Base-by-base conservation (phyloP, 2,797 vertebrate genomes). In the Cynodonichthys magdalenae region DNA sequence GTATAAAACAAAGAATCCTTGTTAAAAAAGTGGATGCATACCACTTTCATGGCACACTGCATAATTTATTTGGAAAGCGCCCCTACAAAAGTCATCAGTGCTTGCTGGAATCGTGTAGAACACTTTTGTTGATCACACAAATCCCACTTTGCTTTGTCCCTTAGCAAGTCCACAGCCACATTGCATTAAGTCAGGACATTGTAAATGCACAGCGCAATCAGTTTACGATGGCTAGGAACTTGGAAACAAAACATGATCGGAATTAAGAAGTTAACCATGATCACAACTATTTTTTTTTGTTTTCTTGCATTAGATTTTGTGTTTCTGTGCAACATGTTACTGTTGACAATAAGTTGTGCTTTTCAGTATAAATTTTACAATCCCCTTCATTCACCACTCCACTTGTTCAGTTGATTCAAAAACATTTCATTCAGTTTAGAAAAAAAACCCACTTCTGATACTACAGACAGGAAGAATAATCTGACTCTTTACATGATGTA, bases 1-100 rank as follows among this genome's bases (percentile, higher is more conserved):
- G 84, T 87, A 88, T 92, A 88, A 92, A 94, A 93, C 89, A 87
- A 91, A 83, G 87, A 89, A 79, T 89, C 85, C 90, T 92, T 92
- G 90, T 91, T 89, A 90, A 92, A 85, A n/a, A 92, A 85, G 59
- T 73, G 75, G 76, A 87, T 90, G 86, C 87, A 86, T 89, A 87
- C 85, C 89, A 88, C 90, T 90, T 91, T 92, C 82, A 91, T 90
- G 78, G 87, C 66, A 67, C 59, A 62, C 87, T 84, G 87, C 91
- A 91, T 92, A 84, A 90, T 90, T 92, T 89, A 74, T 77, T 79
- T 77, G 67, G 83, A 90, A 88, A 75, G 83, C 80, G 75, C 91
- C 82, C 83, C 89, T 66, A 79, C 81, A 85, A 90, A 89, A 86
- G 76, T 86, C 80, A 81, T 85, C 79, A 76, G 77, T 59, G 75